A percentile compares a stretch with the other conserved stretches of the same genome.
phyloP scores from a whole-genome alignment of 92 coral and sea anemone species.

The Montipora capitata region DNA sequence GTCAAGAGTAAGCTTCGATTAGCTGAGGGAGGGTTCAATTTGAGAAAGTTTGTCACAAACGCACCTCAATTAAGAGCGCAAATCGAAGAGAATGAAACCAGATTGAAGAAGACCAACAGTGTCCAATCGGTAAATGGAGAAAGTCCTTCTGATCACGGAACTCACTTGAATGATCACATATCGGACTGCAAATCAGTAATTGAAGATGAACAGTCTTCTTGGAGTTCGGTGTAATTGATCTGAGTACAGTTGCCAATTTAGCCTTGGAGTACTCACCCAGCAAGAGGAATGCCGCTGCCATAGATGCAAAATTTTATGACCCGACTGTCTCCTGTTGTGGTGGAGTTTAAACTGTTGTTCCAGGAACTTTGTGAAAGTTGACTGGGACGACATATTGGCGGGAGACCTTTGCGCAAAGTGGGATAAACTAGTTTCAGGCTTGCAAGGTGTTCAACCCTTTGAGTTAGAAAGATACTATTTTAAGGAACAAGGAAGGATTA shows the following conservation, averaged over 20 bases:
- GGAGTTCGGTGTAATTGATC: neutral
- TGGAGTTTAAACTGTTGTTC: slow-evolving; percentile 13
- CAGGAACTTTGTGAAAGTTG: slow-evolving; percentile 37
- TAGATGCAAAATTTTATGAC: too few species aligned
- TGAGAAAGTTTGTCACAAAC: slow-evolving; percentile 66
- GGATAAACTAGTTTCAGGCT: slow-evolving; percentile 17
- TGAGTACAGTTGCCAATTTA: too few species aligned
- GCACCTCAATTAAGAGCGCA: slow-evolving; percentile 39
- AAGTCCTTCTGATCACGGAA: too few species aligned
- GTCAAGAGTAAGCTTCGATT: slow-evolving; percentile 60
- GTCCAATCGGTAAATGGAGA: neutral
- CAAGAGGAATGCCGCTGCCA: too few species aligned
- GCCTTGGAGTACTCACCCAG: too few species aligned
- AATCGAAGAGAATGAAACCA: slow-evolving; percentile 47
- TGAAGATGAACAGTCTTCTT: neutral
- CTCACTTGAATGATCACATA: too few species aligned
- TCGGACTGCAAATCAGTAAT: neutral
- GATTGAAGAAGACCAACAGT: neutral
- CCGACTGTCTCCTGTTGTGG: neutral
- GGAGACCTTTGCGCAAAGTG: neutral
- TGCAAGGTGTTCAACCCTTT: neutral
- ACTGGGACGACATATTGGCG: slow-evolving; percentile 12
- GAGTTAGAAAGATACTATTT: slow-evolving; percentile 13
- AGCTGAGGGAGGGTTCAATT: slow-evolving; percentile 74
- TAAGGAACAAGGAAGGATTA: neutral